These are phyloP conservation scores for Marisa cornuarietis DNA, from an alignment of 1,140 invertebrate species.

Conservation along the genomic window DNA sequence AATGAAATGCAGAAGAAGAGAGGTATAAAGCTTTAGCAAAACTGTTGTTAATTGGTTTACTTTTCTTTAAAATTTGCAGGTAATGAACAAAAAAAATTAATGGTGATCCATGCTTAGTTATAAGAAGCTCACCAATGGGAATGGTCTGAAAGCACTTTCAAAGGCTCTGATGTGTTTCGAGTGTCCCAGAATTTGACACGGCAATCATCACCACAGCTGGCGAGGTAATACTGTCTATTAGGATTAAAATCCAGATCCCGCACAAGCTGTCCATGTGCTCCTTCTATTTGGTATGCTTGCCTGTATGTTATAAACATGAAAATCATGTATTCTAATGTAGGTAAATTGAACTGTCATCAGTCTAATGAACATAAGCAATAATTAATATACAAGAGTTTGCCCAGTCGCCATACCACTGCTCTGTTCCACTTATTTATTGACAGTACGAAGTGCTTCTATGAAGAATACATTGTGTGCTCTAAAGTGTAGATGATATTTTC, in stretches of 20 bases:
- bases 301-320: conserved; percentile 60
- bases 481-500: no score
- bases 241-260: conserved; percentile 96
- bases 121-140: conserved; percentile 83
- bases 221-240: conserved; percentile 93
- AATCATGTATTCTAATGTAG: not conserved
- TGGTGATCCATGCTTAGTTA: not conserved
- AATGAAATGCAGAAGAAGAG: no score
- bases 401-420: not conserved
- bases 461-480: no score
- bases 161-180: conserved; percentile 79
- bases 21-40: no score
- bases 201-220: conserved; percentile 95
- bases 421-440: not conserved
- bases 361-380: not conserved
- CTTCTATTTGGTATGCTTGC: conserved; percentile 84
- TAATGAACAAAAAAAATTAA: no score
- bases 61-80: no score
- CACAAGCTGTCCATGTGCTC: conserved; percentile 87
- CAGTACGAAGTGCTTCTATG: not conserved
- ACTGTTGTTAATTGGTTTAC: no score
- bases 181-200: conserved; percentile 96
- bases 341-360: not conserved
- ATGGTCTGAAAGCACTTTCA: conserved; percentile 87
- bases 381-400: not conserved